Evolutionary conservation across 2,797 vertebrate genomes (phyloP), one percentile per base, ranked within the genome.

Genomic region (Emys orbicularis): DNA sequence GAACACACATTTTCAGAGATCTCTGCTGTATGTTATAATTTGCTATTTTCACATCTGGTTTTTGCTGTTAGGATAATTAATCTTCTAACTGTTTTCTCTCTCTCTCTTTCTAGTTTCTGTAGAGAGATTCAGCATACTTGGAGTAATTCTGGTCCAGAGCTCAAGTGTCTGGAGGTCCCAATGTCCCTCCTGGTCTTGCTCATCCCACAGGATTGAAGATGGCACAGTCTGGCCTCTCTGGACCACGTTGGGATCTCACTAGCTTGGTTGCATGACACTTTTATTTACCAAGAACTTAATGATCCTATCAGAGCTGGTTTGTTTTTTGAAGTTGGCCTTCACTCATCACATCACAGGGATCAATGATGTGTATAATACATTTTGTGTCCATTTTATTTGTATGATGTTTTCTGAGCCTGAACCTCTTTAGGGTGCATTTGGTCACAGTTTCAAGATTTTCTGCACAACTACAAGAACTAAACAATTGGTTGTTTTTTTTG

Each of bases 301-400:
- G 15, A 29, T 72, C 79, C 90, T 96, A 83, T 94, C 97, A 92
- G 94, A 61, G 31, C 96, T 90, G 61, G 94, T 94, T 47, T 98
- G 90, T 72, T 97, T 92, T 13, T 98, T 97, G 1, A 98, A 98
- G 52, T 95, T 98, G 0, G 95, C 96, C 27, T 94, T 95, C 95
- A 57, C 49, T 98, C 98, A 91, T 98, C 83, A 31, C 97, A 8
- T 98, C 97, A 89, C 96, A 98, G 6, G 97, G 94, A 80, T 98
- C 98, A 53, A 94, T 96, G 77, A 85, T 87, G 0, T 27, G 0
- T 27, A 74, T 88, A 85, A 79, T 27, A 12, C 79, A 56, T 83
- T 52, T 57, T 23, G 44, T 52, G 44, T 53, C 6, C 56, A 59
- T 59, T 47, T 12, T 59, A 97, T 91, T 95, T 97, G 54, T 98